These are phyloP conservation scores for Vulpes vulpes DNA, from an alignment of 2,113 vertebrate species.

Conservation along the genomic window DNA sequence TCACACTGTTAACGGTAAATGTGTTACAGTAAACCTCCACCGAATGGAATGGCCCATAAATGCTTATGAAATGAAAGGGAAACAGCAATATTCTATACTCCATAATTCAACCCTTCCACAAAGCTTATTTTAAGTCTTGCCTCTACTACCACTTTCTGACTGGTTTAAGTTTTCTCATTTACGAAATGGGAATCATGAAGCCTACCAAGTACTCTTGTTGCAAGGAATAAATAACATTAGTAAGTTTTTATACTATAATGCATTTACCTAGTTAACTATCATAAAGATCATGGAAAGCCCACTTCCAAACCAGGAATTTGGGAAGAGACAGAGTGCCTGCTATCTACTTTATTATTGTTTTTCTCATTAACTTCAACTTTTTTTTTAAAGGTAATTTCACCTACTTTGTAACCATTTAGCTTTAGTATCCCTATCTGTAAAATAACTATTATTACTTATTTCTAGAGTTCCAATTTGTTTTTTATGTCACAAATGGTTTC, in stretches of 20 bases:
- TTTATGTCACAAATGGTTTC: background rate
- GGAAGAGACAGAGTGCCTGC: background rate
- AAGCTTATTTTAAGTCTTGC: background rate
- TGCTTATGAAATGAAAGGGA: background rate
- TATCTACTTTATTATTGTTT: background rate
- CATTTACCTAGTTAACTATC: background rate
- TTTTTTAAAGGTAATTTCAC: background rate
- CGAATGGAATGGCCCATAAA: background rate
- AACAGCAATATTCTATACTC: background rate
- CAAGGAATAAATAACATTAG: background rate
- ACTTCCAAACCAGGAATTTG: background rate
- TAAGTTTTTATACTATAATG: background rate
- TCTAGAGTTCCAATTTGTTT: background rate
- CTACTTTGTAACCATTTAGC: background rate
- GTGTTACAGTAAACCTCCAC: background rate
- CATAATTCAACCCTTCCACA: background rate
- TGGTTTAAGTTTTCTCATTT: background rate
- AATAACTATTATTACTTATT: background rate
- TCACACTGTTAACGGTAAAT: too few species aligned
- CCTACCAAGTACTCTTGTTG: background rate
- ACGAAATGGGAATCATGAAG: background rate
- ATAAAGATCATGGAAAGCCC: background rate
- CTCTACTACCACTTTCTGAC: background rate
- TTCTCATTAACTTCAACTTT: background rate
- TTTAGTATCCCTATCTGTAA: background rate